Evolutionary conservation across 2,113 vertebrate species (phyloP).

Genomic region (Alligator mississippiensis): DNA sequence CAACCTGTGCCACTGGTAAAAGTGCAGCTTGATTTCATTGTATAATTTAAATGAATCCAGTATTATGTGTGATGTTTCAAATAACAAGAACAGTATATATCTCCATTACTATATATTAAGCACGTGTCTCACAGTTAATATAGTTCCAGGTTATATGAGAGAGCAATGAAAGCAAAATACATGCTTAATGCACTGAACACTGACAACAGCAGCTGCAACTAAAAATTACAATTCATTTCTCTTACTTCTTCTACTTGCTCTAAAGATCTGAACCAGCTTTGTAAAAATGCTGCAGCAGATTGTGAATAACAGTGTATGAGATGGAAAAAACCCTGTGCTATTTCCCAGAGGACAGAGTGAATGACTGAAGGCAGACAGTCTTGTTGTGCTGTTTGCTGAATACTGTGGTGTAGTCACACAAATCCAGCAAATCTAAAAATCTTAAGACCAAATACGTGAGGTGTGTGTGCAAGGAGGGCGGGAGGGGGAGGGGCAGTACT

Average conservation of each 20-base stretch:
- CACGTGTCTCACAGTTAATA: conserved; percentile 50
- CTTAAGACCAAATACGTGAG: conserved; percentile 25
- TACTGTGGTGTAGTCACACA: conserved; percentile 39
- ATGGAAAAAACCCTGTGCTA: background rate
- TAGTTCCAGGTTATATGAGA: conserved; percentile 48
- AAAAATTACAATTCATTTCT: conserved; percentile 61
- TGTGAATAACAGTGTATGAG: conserved; percentile 20
- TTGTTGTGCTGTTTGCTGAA: conserved; percentile 28
- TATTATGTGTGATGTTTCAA: conserved; percentile 34
- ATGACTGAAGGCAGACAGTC: conserved; percentile 54
- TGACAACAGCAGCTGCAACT: conserved; percentile 65
- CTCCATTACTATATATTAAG: conserved; percentile 44
- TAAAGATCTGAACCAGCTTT: conserved; percentile 29
- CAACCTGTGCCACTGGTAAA: conserved; percentile 15
- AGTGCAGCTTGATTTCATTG: conserved; percentile 14
- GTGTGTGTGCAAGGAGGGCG: no score
- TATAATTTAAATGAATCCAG: conserved; percentile 27
- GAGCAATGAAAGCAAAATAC: conserved; percentile 50
- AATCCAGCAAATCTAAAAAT: conserved; percentile 13
- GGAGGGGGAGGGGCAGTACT: no score
- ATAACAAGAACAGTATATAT: conserved; percentile 46
- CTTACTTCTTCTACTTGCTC: conserved; percentile 24
- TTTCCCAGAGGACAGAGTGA: conserved; percentile 50
- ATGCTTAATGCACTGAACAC: conserved; percentile 64
- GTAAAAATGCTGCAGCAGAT: background rate